A percentile compares a stretch with the other conserved stretches of the same genome.
Evolutionary conservation across 2,888 invertebrate genomes (phyloP).

Genomic region (Folsomia manolachei): DNA sequence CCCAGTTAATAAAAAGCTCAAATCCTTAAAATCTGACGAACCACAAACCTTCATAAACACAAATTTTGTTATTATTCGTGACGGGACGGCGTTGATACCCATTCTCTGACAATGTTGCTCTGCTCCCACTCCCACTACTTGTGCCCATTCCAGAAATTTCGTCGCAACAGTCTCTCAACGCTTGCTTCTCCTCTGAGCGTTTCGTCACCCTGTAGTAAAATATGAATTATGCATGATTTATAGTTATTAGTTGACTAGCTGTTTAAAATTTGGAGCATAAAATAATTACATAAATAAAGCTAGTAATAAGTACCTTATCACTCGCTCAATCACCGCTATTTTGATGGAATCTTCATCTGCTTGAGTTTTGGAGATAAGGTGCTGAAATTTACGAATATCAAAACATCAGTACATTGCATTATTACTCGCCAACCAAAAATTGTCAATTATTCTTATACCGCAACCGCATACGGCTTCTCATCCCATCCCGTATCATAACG

Average conservation of each 20-base stretch:
- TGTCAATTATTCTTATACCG: constrained; percentile 31
- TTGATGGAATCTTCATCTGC: constrained; percentile 33
- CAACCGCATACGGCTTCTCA: constrained; percentile 34
- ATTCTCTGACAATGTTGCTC: background rate
- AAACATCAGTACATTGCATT: no score
- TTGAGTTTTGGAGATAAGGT: constrained; percentile 30
- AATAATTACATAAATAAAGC: background rate
- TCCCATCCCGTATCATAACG: constrained; percentile 48
- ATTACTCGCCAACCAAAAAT: background rate
- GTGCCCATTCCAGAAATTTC: background rate
- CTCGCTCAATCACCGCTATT: constrained; percentile 31
- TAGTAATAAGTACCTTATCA: constrained; percentile 20
- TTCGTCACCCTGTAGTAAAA: background rate
- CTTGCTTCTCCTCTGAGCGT: background rate
- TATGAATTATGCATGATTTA: no score
- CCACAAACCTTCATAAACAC: background rate
- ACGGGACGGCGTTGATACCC: background rate
- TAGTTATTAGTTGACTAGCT: no score
- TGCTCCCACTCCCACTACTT: constrained; percentile 17
- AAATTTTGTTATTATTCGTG: background rate
- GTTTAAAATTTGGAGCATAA: background rate
- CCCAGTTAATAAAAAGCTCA: background rate
- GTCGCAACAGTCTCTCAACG: background rate
- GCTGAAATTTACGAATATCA: constrained; percentile 19
- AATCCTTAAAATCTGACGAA: background rate